These are phyloP conservation scores for Catotricha subobsoleta DNA, from an alignment of 2,888 invertebrate genomes.

Conservation along the genomic window DNA sequence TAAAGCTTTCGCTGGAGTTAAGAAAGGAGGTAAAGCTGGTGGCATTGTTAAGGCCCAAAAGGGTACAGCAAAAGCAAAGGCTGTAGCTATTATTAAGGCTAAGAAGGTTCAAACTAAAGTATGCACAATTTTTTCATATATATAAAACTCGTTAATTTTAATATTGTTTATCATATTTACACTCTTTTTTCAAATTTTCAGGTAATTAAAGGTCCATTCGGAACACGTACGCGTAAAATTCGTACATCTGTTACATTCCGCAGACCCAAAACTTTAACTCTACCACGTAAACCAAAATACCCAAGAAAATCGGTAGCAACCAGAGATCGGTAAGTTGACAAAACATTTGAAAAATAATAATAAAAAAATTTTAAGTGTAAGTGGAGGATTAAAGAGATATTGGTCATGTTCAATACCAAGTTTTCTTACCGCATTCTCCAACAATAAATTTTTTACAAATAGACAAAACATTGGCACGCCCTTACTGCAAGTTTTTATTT, in stretches of 20 bases:
- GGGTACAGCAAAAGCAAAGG: slow-evolving; percentile 35
- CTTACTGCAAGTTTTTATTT: neutral
- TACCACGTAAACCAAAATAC: slow-evolving; percentile 85
- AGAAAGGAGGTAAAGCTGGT: slow-evolving; percentile 27
- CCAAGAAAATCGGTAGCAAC: slow-evolving; percentile 87
- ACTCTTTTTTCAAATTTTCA: slow-evolving; percentile 33
- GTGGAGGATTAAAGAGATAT: neutral
- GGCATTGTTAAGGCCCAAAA: slow-evolving; percentile 36
- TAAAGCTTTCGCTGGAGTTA: slow-evolving; percentile 2
- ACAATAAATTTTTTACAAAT: neutral
- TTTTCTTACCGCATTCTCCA: slow-evolving; percentile 4
- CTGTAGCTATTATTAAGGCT: slow-evolving; percentile 50
- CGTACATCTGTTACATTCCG: slow-evolving; percentile 93
- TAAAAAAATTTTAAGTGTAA: neutral
- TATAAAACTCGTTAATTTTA: slow-evolving; percentile 11
- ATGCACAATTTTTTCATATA: slow-evolving; percentile 9
- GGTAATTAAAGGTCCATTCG: slow-evolving; percentile 82
- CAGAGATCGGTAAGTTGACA: slow-evolving; percentile 67
- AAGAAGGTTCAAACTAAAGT: slow-evolving; percentile 76
- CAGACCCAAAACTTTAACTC: slow-evolving; percentile 80
- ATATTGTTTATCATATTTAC: slow-evolving; percentile 8
- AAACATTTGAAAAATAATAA: neutral
- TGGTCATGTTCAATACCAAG: neutral
- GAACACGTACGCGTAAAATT: slow-evolving; percentile 73
- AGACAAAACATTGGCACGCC: slow-evolving; percentile 4